These are phyloP conservation scores for Hozukius guyotensis DNA, from an alignment of 2,797 vertebrate species.

Conservation along the genomic window DNA sequence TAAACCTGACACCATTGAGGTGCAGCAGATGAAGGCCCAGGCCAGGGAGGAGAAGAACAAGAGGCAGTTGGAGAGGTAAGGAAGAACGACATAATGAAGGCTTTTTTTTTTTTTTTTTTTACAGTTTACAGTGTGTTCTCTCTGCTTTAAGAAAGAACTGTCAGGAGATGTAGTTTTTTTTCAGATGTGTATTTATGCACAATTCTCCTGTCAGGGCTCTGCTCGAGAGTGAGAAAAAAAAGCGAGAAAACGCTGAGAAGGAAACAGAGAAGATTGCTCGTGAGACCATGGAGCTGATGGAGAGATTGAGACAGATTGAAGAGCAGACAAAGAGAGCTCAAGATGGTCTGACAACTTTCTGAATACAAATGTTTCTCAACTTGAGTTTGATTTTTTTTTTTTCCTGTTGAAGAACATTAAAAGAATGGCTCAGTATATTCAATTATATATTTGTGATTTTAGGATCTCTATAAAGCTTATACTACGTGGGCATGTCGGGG, in stretches of 20 bases:
- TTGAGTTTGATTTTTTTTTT: conserved; percentile 24
- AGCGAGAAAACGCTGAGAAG: conserved; percentile 95
- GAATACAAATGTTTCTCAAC: conserved; percentile 59
- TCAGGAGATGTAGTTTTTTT: conserved; percentile 54
- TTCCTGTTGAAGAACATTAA: conserved; percentile 32
- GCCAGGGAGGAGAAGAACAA: conserved; percentile 96
- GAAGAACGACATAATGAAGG: conserved; percentile 12
- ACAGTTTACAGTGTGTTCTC: conserved; percentile 73
- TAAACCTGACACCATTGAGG: conserved; percentile 97
- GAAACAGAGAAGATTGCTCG: conserved; percentile 97
- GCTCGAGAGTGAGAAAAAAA: conserved; percentile 97
- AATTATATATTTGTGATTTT: conserved; percentile 17
- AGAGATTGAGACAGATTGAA: conserved; percentile 93
- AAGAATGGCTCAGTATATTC: background rate
- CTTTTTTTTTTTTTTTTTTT: conserved; percentile 9
- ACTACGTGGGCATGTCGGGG: background rate
- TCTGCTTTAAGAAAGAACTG: conserved; percentile 66
- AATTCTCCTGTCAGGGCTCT: conserved; percentile 88
- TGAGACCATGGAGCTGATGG: conserved; percentile 96
- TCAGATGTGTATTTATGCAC: conserved; percentile 72
- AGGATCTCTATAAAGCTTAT: background rate
- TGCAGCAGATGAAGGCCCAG: conserved; percentile 99
- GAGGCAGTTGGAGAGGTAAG: conserved; percentile 95
- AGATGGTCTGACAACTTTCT: conserved; percentile 86
- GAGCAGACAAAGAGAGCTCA: conserved; percentile 98